Base-by-base conservation (phyloP, 1,140 invertebrate genomes). In the Bilobella aurantiaca region DNA sequence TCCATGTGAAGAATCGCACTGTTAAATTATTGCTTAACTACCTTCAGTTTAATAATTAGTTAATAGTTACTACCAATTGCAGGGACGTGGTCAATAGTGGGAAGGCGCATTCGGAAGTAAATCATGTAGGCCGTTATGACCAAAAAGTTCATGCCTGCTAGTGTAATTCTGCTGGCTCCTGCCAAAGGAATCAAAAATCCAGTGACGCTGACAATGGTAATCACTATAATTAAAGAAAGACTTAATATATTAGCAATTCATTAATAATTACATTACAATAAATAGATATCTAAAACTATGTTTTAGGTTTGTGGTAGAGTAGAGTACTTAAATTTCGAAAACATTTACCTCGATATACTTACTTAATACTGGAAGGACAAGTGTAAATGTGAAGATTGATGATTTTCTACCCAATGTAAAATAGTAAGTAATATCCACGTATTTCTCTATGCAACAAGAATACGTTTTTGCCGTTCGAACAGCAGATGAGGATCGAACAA, bases 31-130 rank as follows among this genome's bases (percentile, higher is more conserved):
- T n/a, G n/a, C n/a, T n/a, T n/a, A n/a, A n/a, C n/a, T n/a, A n/a
- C n/a, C n/a, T n/a, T n/a, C n/a, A n/a, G n/a, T n/a, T n/a, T n/a
- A n/a, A n/a, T n/a, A n/a, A n/a, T n/a, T n/a, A n/a, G n/a, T n/a
- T n/a, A n/a, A n/a, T n/a, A n/a, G n/a, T n/a, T n/a, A n/a, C n/a
- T 67, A 70, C 69, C 70, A 37, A 71, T 66, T 30, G 58, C 65
- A 34, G 70, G 70, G 5, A 67, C 67, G 31, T 68, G 67, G 53
- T 72, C 66, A 27, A 64, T 65, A 16, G 63, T 68, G 0, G 67
- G 67, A 18, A 72, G 63, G 12, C 61, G n/a, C 27, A 56, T 66
- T 27, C 70, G 42, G 37, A 72, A 69, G 58, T 67, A 69, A 53
- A 72, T 65, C 12, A 72, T 65, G 37, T 64, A 68, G 1, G 64